Evolutionary conservation across 2,888 invertebrate genomes (phyloP).

Genomic region (Magallana nippona): DNA sequence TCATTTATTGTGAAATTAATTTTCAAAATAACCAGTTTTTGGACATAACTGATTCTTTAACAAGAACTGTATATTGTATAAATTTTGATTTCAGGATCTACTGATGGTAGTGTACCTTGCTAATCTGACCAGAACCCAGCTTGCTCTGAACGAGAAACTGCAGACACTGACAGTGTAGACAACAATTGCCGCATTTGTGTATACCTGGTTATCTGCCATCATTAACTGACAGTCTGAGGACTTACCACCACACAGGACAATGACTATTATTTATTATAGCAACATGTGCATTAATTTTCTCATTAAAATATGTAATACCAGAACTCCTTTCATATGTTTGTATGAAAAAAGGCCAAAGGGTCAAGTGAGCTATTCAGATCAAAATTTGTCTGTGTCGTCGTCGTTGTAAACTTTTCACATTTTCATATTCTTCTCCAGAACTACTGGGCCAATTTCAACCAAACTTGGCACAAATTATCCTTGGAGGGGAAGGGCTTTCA

Average conservation of each 20-base stretch:
- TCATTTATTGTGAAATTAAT: no score
- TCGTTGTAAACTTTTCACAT: no score
- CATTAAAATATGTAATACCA: constrained; percentile 28
- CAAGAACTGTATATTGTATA: no score
- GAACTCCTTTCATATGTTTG: neutral
- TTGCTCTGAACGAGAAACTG: constrained; percentile 97
- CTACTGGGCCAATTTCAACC: no score
- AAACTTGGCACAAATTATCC: no score
- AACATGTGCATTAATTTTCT: neutral
- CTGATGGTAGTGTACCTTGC: constrained; percentile 98
- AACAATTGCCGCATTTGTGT: neutral
- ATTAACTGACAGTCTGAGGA: neutral
- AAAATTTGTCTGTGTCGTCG: no score
- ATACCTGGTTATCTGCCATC: neutral
- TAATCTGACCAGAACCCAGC: constrained; percentile 96
- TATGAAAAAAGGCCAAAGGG: neutral
- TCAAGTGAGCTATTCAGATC: no score
- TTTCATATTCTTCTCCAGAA: no score
- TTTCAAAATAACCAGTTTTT: no score
- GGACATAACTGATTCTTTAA: no score
- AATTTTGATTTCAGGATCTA: constrained; percentile 85
- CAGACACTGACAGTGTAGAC: constrained; percentile 52
- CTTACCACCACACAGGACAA: neutral
- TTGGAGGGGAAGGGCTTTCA: no score
- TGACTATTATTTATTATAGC: constrained; percentile 8